These are phyloP conservation scores for Psilanteris sp. DNA, from an alignment of 1,140 invertebrate genomes.

Conservation along the genomic window DNA sequence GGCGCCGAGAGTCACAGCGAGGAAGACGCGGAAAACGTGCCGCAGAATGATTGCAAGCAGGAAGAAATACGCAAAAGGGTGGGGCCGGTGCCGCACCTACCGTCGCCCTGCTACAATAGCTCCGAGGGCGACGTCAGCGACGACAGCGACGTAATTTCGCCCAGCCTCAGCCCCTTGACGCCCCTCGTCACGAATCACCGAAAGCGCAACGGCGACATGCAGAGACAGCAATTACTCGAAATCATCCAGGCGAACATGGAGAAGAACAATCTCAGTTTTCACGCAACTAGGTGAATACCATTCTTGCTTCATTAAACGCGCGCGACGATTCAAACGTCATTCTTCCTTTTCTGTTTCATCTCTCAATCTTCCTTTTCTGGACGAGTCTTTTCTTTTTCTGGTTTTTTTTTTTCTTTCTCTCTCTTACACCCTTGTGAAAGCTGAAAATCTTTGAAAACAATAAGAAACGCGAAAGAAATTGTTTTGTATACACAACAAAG, in stretches of 20 bases:
- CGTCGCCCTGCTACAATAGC: slow-evolving; percentile 76
- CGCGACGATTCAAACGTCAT: not conserved
- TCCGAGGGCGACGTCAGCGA: slow-evolving; percentile 78
- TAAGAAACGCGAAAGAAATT: not conserved
- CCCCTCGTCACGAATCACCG: slow-evolving; percentile 76
- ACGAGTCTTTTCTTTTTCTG: not conserved
- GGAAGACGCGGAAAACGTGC: slow-evolving; percentile 69
- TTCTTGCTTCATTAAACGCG: slow-evolving; percentile 30
- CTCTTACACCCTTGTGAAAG: no score
- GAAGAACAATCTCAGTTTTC: slow-evolving; percentile 92
- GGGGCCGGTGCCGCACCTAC: slow-evolving; percentile 74
- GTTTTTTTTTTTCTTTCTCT: not conserved
- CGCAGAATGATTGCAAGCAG: slow-evolving; percentile 72
- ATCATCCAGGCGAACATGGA: slow-evolving; percentile 95
- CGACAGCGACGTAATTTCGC: slow-evolving; percentile 75
- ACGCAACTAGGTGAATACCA: slow-evolving; percentile 84
- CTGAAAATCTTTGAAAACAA: no score
- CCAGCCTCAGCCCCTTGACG: slow-evolving; percentile 73
- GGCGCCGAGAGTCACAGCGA: slow-evolving; percentile 75
- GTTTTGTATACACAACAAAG: no score
- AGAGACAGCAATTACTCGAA: slow-evolving; percentile 90
- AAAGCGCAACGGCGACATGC: slow-evolving; percentile 85
- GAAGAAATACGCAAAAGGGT: slow-evolving; percentile 75
- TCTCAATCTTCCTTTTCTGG: not conserved
- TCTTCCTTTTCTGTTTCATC: not conserved